These are phyloP conservation scores for Berghia stephanieae DNA, from an alignment of 1,140 invertebrate genomes.

Conservation along the genomic window DNA sequence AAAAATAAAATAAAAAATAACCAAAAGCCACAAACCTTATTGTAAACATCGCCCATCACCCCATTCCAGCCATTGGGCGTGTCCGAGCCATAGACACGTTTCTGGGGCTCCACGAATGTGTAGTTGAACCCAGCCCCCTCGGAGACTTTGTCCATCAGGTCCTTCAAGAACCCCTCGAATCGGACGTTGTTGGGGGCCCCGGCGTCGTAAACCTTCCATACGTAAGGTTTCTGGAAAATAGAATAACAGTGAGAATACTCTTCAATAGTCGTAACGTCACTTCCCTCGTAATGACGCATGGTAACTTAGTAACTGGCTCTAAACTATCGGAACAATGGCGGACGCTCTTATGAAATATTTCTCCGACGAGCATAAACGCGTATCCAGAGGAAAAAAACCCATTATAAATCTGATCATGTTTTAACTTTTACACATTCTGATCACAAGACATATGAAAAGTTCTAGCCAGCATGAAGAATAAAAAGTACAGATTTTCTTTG, in stretches of 20 bases:
- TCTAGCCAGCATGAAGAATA: too few relatives aligned
- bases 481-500: too few relatives aligned
- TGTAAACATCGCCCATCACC: slow-evolving; percentile 42
- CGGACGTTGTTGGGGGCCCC: slow-evolving; percentile 3
- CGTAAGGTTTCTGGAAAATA: slow-evolving; percentile 27
- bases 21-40: slow-evolving; percentile 31
- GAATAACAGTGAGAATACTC: not conserved
- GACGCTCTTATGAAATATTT: not conserved
- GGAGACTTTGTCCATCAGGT: slow-evolving; percentile 38
- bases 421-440: too few relatives aligned
- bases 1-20: too few relatives aligned
- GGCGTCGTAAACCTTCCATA: slow-evolving; percentile 17
- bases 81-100: slow-evolving; percentile 32
- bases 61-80: slow-evolving; percentile 38
- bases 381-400: not conserved
- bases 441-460: too few relatives aligned
- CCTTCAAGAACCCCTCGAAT: slow-evolving; percentile 40
- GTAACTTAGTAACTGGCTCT: not conserved
- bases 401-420: not conserved
- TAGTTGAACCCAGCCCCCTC: slow-evolving; percentile 35
- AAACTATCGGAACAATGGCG: not conserved
- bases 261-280: not conserved
- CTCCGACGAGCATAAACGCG: not conserved
- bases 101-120: slow-evolving; percentile 26
- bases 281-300: not conserved